A percentile compares a stretch with the other conserved stretches of the same genome.
phyloP scores from a whole-genome alignment of 2,888 invertebrate species.

The Phengaris arion region DNA sequence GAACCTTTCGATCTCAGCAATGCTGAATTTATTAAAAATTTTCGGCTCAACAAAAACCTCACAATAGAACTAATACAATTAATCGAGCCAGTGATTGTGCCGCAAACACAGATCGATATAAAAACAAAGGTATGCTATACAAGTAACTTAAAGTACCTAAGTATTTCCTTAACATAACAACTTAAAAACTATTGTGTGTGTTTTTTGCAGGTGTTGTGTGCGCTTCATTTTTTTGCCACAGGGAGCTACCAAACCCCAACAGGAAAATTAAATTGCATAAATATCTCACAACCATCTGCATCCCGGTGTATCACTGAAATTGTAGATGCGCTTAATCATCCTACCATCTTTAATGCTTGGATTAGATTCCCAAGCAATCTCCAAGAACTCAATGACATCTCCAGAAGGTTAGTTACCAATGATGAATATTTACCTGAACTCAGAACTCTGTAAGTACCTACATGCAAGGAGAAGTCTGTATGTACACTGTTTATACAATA shows the following conservation, averaged over 20 bases:
- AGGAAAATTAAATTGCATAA: neutral
- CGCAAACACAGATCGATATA: neutral
- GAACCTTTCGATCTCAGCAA: neutral
- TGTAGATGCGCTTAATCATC: neutral
- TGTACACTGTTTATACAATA: no score
- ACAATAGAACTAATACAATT: neutral
- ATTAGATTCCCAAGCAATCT: neutral
- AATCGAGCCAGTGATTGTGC: conserved; percentile 8
- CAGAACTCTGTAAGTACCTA: no score
- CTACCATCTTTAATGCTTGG: neutral
- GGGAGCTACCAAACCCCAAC: neutral
- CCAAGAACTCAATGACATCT: neutral
- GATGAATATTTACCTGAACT: neutral
- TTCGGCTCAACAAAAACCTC: neutral
- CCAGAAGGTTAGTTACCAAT: neutral
- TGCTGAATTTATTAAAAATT: neutral
- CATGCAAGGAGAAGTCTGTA: no score
- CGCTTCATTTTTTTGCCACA: conserved; percentile 1
- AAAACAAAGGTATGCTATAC: neutral
- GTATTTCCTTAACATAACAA: no score
- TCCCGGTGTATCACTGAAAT: neutral
- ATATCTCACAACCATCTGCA: neutral
- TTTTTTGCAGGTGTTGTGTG: conserved; percentile 1
- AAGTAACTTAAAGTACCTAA: no score
- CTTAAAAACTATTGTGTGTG: no score